A percentile compares a stretch with the other conserved stretches of the same genome.
Evolutionary conservation across 2,797 vertebrate species (phyloP).

Genomic region (Myripristis jacobus): DNA sequence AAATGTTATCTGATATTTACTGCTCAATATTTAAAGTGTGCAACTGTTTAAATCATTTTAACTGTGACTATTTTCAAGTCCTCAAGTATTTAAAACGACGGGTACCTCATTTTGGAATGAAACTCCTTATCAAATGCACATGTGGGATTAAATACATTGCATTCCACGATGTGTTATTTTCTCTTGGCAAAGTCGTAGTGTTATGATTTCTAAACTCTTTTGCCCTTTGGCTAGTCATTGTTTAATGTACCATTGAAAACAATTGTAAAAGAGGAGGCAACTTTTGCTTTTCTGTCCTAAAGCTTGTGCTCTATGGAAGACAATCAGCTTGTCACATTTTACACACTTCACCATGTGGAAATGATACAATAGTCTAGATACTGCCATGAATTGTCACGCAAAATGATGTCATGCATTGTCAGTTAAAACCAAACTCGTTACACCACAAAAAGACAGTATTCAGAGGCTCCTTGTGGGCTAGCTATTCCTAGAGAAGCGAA

Average conservation of each 20-base stretch:
- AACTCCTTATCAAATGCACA: slow-evolving; percentile 1
- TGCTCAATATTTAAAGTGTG: slow-evolving; percentile 7
- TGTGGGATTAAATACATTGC: neutral
- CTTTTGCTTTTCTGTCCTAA: neutral
- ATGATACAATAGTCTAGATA: slow-evolving; percentile 28
- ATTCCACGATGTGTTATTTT: slow-evolving; percentile 7
- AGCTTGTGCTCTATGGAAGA: slow-evolving; percentile 4
- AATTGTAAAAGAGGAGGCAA: neutral
- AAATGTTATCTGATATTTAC: neutral
- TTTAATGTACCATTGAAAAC: slow-evolving; percentile 7
- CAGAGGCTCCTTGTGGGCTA: slow-evolving; percentile 31
- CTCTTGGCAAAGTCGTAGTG: neutral
- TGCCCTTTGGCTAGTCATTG: neutral
- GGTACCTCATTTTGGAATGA: slow-evolving; percentile 4
- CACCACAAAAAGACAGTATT: slow-evolving; percentile 21
- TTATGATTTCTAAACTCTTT: neutral
- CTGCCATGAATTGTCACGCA: slow-evolving; percentile 55
- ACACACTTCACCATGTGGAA: slow-evolving; percentile 40
- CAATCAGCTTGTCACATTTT: slow-evolving; percentile 43
- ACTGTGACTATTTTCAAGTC: neutral
- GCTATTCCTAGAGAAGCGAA: slow-evolving; percentile 29
- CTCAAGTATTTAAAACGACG: neutral
- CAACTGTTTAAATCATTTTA: neutral
- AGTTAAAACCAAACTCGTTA: slow-evolving; percentile 46
- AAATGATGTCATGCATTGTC: slow-evolving; percentile 63